Evolutionary conservation across 1,140 invertebrate genomes (phyloP).

Genomic region (Eriosoma lanigerum): DNA sequence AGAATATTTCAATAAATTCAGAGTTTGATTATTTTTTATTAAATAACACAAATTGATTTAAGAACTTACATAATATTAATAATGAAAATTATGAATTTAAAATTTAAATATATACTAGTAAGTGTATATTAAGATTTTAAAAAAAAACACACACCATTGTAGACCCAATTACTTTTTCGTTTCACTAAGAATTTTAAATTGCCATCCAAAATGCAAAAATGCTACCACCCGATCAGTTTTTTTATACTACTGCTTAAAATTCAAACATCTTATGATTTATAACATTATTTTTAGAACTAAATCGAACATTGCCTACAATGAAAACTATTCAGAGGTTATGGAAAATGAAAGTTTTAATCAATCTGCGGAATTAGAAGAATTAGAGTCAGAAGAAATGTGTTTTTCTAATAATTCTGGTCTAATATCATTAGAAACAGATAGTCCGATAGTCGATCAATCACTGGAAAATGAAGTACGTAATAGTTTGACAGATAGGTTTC

Average conservation of each 20-base stretch:
- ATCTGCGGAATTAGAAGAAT: neutral
- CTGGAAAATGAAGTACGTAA: neutral
- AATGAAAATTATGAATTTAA: no score
- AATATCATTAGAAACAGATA: neutral
- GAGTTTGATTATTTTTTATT: no score
- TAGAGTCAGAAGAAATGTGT: neutral
- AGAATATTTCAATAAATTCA: no score
- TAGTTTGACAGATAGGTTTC: neutral
- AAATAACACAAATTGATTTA: no score
- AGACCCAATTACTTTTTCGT: neutral
- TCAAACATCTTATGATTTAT: neutral
- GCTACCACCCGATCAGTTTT: neutral
- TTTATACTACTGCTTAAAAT: constrained; percentile 26
- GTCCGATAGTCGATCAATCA: neutral
- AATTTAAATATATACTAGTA: no score
- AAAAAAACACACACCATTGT: neutral
- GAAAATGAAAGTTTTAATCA: constrained; percentile 26
- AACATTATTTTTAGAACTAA: constrained; percentile 19
- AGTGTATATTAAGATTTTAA: no score
- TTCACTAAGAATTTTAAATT: constrained; percentile 3
- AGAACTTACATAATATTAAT: no score
- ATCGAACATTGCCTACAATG: neutral
- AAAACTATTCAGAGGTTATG: neutral
- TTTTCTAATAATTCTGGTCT: neutral
- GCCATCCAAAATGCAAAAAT: neutral